Percentiles rank a stretch among this genome's conserved stretches.
phyloP scores from a whole-genome alignment of 2,888 invertebrate genomes.

The Aquatica leii region DNA sequence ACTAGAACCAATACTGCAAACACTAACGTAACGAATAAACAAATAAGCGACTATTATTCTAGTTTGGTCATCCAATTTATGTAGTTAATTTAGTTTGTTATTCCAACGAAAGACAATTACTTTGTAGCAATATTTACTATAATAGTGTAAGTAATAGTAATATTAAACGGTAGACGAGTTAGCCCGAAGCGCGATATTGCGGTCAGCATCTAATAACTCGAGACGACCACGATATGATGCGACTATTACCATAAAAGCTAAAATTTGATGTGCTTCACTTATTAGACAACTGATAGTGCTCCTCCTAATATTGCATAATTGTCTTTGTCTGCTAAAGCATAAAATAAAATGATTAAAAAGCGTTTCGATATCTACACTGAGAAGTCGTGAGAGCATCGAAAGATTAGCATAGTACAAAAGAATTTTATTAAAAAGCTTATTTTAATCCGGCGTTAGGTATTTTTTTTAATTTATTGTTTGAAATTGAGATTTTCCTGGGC shows the following conservation, averaged over 20 bases:
- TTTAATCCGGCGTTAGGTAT: conserved; percentile 19
- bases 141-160: conserved; percentile 12
- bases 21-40: no score
- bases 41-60: no score
- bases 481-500: conserved; percentile 20
- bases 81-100: conserved; percentile 3
- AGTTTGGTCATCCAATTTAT: background rate
- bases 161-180: conserved; percentile 26
- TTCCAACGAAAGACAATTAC: conserved; percentile 1
- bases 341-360: conserved; percentile 18
- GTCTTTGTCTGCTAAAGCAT: conserved; percentile 16
- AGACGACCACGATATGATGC: conserved; percentile 32
- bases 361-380: background rate
- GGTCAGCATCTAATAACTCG: conserved; percentile 33
- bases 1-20: no score
- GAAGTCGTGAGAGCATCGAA: background rate
- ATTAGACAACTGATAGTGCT: conserved; percentile 19
- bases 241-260: conserved; percentile 36
- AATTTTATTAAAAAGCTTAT: conserved; percentile 15
- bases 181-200: conserved; percentile 30
- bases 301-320: conserved; percentile 25
- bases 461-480: conserved; percentile 24
- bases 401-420: conserved; percentile 18
- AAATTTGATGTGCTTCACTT: conserved; percentile 36
- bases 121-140: conserved; percentile 8